Evolutionary conservation across 2,888 invertebrate genomes (phyloP).

Genomic region (Agrotis segetum): DNA sequence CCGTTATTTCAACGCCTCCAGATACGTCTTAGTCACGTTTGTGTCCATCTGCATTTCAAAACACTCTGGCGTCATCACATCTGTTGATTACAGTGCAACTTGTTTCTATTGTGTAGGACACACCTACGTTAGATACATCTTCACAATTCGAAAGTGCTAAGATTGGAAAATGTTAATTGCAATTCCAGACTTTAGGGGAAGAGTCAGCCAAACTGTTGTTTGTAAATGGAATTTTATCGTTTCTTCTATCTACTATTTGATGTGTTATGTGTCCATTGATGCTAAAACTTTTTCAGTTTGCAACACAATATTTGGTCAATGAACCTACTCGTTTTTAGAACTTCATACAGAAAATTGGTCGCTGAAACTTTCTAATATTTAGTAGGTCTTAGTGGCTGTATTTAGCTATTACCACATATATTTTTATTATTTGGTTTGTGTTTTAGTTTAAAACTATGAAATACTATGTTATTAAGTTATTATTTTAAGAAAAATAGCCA

Average conservation of each 20-base stretch:
- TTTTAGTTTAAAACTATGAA: no score
- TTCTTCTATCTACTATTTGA: no score
- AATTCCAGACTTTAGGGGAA: neutral
- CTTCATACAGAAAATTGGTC: neutral
- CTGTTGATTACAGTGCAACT: neutral
- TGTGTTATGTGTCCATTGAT: no score
- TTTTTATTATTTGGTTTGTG: no score
- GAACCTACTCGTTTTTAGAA: neutral
- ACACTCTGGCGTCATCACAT: neutral
- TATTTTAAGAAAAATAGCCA: neutral
- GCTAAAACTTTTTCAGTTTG: no score
- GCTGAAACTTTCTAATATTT: no score
- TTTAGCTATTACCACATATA: no score
- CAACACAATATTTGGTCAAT: no score
- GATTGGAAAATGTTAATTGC: neutral
- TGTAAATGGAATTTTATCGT: no score
- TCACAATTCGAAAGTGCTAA: neutral
- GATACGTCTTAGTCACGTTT: conserved; percentile 1
- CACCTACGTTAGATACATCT: neutral
- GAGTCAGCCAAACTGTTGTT: neutral
- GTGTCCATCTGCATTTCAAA: conserved; percentile 1
- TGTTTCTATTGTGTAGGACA: neutral
- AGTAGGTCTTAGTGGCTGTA: no score
- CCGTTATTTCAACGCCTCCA: no score
- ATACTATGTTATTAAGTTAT: no score